Evolutionary conservation across 1,140 invertebrate genomes (phyloP), one percentile per base, ranked within the genome.

Genomic region (Probaryconus sp.): DNA sequence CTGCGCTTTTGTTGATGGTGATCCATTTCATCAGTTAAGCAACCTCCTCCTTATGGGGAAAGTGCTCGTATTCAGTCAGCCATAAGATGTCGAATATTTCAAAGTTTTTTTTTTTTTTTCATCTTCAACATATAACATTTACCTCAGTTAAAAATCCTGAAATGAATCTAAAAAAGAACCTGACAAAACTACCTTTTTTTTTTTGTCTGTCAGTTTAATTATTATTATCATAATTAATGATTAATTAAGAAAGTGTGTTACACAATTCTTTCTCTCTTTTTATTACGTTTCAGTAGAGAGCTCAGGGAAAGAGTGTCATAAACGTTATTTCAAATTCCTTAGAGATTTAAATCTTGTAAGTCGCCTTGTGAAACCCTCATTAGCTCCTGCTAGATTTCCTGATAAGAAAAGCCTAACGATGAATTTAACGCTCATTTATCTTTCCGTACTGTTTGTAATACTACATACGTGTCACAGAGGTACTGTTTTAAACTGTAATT

Each of bases 331-430:
- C 4, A 0, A 2, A 31, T 50, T 26, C 18, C 37, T 33, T 5
- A 5, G 24, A 55, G 10, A 47, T 14, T 48, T 33, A 16, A 51
- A 11, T 64, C 18, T 9, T 61, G 42, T 61, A 70, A 70, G 56
- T 70, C 55, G 40, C 61, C 61, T 61, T 61, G 33, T 17, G 38
- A 48, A 70, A 55, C 48, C 33, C 55, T 70, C 47, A 61, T 70
- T 70, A 70, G 48, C 38, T 70, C 48, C 17, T 60, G 37, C 37
- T 47, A 61, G 45, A 26, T 60, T 45, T 53, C 45, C 51, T 69
- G 38, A 69, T 55, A 55, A 69, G 48, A 55, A 47, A 69, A 69
- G 53, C 2, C 48, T 61, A 69, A 69, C 47, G 55, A 69, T 55
- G 48, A 31, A 69, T 61, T 61, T 45, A 69, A 61, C 47, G 48